Evolutionary conservation across 2,888 invertebrate species (phyloP).

Genomic region (Pollenia angustigena): DNA sequence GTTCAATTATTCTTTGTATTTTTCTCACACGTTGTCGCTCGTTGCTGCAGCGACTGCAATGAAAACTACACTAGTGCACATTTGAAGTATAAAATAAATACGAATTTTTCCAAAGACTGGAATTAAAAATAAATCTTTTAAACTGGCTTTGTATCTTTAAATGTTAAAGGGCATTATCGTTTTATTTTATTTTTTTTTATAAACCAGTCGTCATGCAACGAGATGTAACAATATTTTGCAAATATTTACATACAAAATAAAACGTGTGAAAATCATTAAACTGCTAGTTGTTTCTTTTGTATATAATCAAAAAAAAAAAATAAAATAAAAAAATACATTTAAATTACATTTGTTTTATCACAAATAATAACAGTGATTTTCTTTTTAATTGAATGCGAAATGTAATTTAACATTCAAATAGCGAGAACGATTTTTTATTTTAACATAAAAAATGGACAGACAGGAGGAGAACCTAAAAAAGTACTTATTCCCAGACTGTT

Average conservation of each 20-base stretch:
- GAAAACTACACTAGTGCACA: background rate
- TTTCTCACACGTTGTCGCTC: conserved; percentile 26
- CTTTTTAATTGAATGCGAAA: background rate
- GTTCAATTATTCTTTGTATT: conserved; percentile 19
- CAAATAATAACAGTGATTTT: conserved; percentile 2
- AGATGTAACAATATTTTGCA: conserved; percentile 55
- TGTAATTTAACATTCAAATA: background rate
- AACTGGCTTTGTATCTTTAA: conserved; percentile 59
- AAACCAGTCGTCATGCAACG: conserved; percentile 63
- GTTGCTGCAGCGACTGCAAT: conserved; percentile 8
- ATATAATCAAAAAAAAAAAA: background rate
- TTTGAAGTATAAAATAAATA: conserved; percentile 34
- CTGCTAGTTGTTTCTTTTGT: background rate
- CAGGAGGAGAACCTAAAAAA: no score
- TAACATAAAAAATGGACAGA: no score
- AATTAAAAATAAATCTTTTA: conserved; percentile 22
- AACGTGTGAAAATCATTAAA: conserved; percentile 61
- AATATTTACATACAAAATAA: conserved; percentile 47
- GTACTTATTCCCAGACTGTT: no score
- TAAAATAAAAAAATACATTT: background rate
- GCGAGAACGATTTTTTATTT: no score
- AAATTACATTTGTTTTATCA: conserved; percentile 1
- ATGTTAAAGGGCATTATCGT: conserved; percentile 67
- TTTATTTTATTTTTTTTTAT: conserved; percentile 33
- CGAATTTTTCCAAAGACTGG: conserved; percentile 28